Conservation (phyloP, 2,888 invertebrate species). For the Tanytarsus gracilentus region DNA sequence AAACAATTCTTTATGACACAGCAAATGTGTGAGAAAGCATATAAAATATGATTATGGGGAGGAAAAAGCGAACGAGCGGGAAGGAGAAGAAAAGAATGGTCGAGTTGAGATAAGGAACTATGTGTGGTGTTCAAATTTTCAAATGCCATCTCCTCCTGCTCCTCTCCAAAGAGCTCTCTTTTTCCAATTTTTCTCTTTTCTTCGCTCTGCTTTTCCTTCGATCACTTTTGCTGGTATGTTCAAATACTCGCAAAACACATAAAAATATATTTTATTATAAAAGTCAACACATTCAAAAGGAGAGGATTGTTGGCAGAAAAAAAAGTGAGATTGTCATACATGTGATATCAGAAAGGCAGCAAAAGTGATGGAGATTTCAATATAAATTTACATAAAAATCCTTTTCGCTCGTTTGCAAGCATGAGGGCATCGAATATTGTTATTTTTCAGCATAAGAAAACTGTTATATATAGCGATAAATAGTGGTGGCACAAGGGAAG, state of each 20-base stretch:
- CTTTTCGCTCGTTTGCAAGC: neutral
- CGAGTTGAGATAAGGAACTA: constrained; percentile 23
- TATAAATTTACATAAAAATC: constrained; percentile 27
- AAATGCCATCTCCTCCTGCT: neutral
- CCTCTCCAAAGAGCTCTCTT: neutral
- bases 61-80: neutral
- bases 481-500: neutral
- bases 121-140: constrained; percentile 17
- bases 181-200: constrained; percentile 3
- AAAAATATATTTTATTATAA: constrained; percentile 27
- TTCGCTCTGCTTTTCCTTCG: neutral
- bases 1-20: neutral
- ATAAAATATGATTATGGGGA: neutral
- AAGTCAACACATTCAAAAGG: constrained; percentile 22
- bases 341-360: constrained; percentile 10
- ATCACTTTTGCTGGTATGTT: neutral
- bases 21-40: neutral
- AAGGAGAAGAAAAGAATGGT: constrained; percentile 15
- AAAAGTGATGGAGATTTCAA: constrained; percentile 24
- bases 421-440: neutral
- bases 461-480: neutral
- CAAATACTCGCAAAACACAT: constrained; percentile 13
- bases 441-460: neutral
- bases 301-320: neutral
- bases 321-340: neutral